Evolutionary conservation across 2,113 vertebrate species (phyloP), one percentile per base, ranked within the genome.

Genomic region (Pandion haliaetus): DNA sequence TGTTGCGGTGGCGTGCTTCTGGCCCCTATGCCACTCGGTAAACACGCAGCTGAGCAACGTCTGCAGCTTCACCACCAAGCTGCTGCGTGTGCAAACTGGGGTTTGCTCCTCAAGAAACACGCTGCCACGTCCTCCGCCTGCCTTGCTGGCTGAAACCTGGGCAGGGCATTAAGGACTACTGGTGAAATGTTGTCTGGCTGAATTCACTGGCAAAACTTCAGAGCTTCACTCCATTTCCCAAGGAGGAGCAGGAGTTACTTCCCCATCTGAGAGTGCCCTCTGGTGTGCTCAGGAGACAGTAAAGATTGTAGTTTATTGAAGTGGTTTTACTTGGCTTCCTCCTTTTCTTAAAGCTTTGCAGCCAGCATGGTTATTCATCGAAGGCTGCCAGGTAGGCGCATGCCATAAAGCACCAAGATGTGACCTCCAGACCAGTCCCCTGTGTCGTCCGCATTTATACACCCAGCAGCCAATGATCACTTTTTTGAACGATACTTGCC

Each of bases 301-400:
- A 42, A 73, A 52, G 16, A 6, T 29, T 49, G 54, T 17, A 6
- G 12, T 54, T 69, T 23, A 24, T 11, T 26, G 15, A 45, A 12
- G 10, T 17, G 18, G 2, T 13, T 92, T 83, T 38, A 5, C 40
- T 49, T 67, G 45, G 9, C 36, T 50, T 65, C 38, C 54, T 71
- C 12, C 49, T 59, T 72, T 59, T 16, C 34, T 58, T 58, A 36
- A n/a, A 26, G 7, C 25, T 36, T 88, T 65, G n/a, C 55, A 86
- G 65, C 10, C 62, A 70, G 55, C 0, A 0, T 31, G 36, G 32
- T 24, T 71, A 13, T 72, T 92, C 0, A 0, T 38, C 1, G 2
- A 31, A n/a, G 45, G 49, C 58, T 61, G 77, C 42, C 4, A 4
- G 14, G 23, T 28, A 12, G 28, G 21, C 28, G 18, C 5, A 3